phyloP scores from a whole-genome alignment of 2,797 vertebrate species.

The Psittacula echo region DNA sequence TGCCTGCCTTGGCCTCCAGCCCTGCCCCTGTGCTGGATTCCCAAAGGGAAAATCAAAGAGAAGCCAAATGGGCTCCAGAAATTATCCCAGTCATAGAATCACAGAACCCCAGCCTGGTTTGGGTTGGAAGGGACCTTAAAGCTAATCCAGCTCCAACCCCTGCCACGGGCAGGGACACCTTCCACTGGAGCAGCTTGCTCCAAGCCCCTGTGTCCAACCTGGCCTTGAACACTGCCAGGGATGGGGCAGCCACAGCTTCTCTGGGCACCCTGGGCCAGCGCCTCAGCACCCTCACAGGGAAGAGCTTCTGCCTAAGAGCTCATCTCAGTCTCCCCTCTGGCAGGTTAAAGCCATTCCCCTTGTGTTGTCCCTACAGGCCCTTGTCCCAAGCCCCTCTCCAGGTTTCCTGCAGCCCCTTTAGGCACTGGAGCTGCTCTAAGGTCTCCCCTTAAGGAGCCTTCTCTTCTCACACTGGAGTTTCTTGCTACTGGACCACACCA shows the following conservation, averaged over 20 bases:
- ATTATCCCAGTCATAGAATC: no score
- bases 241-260: no score
- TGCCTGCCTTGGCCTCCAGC: not conserved
- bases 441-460: not conserved
- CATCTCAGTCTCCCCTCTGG: no score
- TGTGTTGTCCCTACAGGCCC: no score
- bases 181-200: no score
- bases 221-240: no score
- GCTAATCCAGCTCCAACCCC: not conserved
- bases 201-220: no score
- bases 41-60: not conserved
- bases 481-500: not conserved
- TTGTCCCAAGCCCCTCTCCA: not conserved
- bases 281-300: no score
- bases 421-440: not conserved
- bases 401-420: not conserved
- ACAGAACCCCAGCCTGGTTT: no score
- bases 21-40: not conserved
- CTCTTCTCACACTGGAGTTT: not conserved
- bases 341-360: no score
- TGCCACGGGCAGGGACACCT: not conserved
- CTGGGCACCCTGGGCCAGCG: no score
- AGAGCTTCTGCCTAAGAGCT: no score
- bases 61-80: not conserved
- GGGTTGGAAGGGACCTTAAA: not conserved